Evolutionary conservation across 1,140 invertebrate genomes (phyloP).

Genomic region (Trachymyrmex septentrionalis): DNA sequence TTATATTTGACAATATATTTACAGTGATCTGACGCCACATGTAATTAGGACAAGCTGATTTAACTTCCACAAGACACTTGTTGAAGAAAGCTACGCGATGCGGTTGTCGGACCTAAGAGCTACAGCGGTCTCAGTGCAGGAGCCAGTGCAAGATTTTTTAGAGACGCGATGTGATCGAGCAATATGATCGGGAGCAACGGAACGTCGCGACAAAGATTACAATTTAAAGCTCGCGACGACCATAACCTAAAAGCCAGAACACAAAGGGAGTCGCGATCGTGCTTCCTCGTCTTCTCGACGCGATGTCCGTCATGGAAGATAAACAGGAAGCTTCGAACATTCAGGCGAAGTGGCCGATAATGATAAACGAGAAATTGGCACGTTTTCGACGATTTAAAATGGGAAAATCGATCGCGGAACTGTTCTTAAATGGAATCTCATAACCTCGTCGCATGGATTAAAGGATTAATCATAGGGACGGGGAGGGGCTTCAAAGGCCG

Average conservation of each 20-base stretch:
- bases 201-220: not conserved
- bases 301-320: too few relatives aligned
- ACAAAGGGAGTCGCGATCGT: slow-evolving; percentile 26
- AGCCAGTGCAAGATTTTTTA: not conserved
- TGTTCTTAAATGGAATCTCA: not conserved
- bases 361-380: not conserved
- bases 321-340: too few relatives aligned
- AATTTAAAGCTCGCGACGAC: slow-evolving; percentile 21
- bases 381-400: too few relatives aligned
- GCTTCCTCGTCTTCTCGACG: not conserved
- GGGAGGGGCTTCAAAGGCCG: slow-evolving; percentile 15
- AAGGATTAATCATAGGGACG: slow-evolving; percentile 22
- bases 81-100: not conserved
- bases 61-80: slow-evolving; percentile 14
- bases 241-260: slow-evolving; percentile 70
- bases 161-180: not conserved
- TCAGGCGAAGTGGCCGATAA: not conserved
- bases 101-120: not conserved
- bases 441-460: slow-evolving; percentile 44
- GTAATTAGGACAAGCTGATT: not conserved
- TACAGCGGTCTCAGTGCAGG: not conserved
- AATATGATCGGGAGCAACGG: not conserved
- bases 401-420: not conserved
- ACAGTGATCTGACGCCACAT: not conserved
- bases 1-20: not conserved